phyloP scores from a whole-genome alignment of 2,888 invertebrate genomes.

The Polylopha cassiicola region DNA sequence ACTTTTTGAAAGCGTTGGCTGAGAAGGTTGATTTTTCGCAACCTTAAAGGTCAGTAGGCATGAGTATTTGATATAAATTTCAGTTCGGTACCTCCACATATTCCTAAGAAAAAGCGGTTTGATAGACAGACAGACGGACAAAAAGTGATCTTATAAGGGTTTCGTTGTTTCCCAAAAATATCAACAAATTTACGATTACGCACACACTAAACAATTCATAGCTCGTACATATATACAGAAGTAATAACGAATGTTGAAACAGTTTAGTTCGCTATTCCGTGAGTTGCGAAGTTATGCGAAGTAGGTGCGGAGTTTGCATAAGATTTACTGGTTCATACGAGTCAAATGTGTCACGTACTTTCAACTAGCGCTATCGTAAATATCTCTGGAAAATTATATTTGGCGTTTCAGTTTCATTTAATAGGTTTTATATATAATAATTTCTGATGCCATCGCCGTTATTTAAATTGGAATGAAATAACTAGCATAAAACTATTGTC shows the following conservation, averaged over 20 bases:
- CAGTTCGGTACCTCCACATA: too few species aligned
- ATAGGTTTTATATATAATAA: too few species aligned
- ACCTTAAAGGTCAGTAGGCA: too few species aligned
- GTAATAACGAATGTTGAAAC: constrained; percentile 30
- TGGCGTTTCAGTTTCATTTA: too few species aligned
- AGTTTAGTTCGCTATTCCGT: constrained; percentile 25
- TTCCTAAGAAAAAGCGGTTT: too few species aligned
- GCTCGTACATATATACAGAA: constrained; percentile 25
- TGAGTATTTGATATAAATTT: too few species aligned
- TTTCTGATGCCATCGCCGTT: too few species aligned
- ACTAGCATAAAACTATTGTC: too few species aligned
- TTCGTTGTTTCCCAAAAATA: background rate
- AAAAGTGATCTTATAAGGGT: constrained; percentile 23
- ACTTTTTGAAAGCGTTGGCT: too few species aligned
- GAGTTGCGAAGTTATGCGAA: constrained; percentile 23
- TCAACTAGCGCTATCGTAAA: constrained; percentile 8
- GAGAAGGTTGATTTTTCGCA: too few species aligned
- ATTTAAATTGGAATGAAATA: too few species aligned
- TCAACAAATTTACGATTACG: constrained; percentile 6
- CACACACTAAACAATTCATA: constrained; percentile 24
- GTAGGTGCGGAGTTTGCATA: constrained; percentile 17
- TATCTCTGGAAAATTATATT: constrained; percentile 10
- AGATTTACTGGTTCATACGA: constrained; percentile 24
- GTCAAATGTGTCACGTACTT: constrained; percentile 33
- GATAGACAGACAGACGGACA: too few species aligned